Percentiles rank a stretch among this genome's conserved stretches.
Conservation (phyloP, 2,113 vertebrate genomes). For the Ranitomeya imitator region DNA sequence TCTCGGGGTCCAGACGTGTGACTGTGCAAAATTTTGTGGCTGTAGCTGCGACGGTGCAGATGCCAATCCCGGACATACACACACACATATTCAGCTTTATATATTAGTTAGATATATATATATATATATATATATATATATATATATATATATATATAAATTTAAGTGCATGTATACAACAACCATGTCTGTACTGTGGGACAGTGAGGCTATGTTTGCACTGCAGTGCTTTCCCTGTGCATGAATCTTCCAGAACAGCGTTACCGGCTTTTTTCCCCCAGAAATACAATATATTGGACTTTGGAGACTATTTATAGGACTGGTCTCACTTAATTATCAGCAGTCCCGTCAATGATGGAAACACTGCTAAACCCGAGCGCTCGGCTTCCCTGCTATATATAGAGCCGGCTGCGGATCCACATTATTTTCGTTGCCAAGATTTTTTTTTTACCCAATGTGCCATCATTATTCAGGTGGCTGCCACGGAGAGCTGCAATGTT, state of each 20-base stretch:
- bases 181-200: background rate
- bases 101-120: no score
- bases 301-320: conserved; percentile 62
- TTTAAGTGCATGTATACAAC: background rate
- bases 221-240: no score
- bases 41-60: no score
- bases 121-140: no score
- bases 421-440: conserved; percentile 56
- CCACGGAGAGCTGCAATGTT: background rate
- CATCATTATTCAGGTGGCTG: conserved; percentile 47
- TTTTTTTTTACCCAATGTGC: conserved; percentile 58
- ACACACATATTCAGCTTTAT: no score
- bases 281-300: background rate
- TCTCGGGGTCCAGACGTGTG: no score
- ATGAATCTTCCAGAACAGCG: no score
- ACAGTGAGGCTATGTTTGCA: no score
- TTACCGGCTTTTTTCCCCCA: no score
- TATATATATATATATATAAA: no score
- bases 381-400: conserved; percentile 65
- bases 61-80: no score
- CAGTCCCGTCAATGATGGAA: conserved; percentile 60
- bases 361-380: conserved; percentile 26
- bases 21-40: no score
- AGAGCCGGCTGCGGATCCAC: conserved; percentile 61
- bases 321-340: conserved; percentile 59